Percentiles rank a stretch among this genome's conserved stretches.
Evolutionary conservation across 2,113 vertebrate species (phyloP).

Genomic region (Rousettus leschenaultii): DNA sequence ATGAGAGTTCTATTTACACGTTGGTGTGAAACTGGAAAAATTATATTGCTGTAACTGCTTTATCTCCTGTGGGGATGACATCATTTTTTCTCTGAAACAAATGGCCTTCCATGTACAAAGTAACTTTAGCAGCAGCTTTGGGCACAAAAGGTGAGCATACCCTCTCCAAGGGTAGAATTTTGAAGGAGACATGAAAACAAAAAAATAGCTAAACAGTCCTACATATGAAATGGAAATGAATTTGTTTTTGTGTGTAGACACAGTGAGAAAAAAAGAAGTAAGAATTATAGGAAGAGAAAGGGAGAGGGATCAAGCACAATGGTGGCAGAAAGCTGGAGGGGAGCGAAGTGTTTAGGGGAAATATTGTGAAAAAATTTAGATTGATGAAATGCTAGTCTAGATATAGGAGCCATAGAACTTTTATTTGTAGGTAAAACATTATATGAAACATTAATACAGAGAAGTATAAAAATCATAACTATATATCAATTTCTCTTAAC

Average conservation of each 20-base stretch:
- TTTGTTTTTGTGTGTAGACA: not conserved
- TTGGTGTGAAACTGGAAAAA: not conserved
- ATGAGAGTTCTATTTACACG: not conserved
- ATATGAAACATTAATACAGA: not conserved
- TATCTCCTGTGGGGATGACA: not conserved
- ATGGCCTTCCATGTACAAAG: not conserved
- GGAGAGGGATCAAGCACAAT: not conserved
- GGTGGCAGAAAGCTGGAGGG: not conserved
- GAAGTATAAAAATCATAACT: not conserved
- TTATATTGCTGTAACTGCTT: not conserved
- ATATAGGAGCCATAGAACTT: not conserved
- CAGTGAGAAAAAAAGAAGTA: not conserved
- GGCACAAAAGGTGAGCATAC: not conserved
- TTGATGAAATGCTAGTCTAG: not conserved
- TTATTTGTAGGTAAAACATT: not conserved
- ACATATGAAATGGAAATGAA: not conserved
- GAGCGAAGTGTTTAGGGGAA: not conserved
- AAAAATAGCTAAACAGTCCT: not conserved
- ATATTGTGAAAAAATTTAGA: not conserved
- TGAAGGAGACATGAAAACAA: not conserved
- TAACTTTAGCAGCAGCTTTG: not conserved
- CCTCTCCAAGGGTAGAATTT: not conserved
- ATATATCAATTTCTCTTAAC: not conserved
- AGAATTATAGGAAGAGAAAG: not conserved
- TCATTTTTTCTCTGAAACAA: not conserved